Conservation (phyloP, 1,140 invertebrate species). For the Ceratina calcarata region DNA sequence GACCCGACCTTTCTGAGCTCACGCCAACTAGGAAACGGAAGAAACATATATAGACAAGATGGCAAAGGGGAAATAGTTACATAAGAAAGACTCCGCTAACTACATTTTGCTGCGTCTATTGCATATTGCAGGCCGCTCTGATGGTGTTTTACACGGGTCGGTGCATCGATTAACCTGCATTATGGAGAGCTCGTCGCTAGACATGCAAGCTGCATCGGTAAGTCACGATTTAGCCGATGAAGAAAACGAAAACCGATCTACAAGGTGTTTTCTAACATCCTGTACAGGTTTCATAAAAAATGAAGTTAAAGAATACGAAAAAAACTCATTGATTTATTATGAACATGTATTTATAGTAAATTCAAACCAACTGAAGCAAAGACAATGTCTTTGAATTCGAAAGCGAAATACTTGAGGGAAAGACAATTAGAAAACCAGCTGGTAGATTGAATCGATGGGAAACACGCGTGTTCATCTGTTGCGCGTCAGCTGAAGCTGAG, state of each 20-base stretch:
- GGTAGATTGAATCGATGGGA: conserved; percentile 34
- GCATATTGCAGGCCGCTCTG: conserved; percentile 53
- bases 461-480: conserved; percentile 56
- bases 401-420: not conserved
- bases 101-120: conserved; percentile 58
- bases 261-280: conserved; percentile 5
- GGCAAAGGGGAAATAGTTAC: conserved; percentile 41
- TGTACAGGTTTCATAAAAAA: no score
- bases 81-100: conserved; percentile 56
- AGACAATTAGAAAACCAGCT: conserved; percentile 36
- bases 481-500: conserved; percentile 62
- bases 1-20: not conserved
- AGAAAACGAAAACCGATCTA: conserved; percentile 45
- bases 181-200: conserved; percentile 62
- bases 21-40: conserved; percentile 49
- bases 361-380: not conserved
- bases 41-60: conserved; percentile 24
- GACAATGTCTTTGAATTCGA: not conserved
- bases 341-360: no score
- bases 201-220: conserved; percentile 66
- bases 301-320: no score
- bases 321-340: no score
- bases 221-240: conserved; percentile 55
- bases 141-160: conserved; percentile 71
- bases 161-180: conserved; percentile 74